A percentile compares a stretch with the other conserved stretches of the same genome.
These are phyloP conservation scores for Sinohyriopsis cumingii DNA, from an alignment of 2,888 invertebrate species.

Conservation along the genomic window DNA sequence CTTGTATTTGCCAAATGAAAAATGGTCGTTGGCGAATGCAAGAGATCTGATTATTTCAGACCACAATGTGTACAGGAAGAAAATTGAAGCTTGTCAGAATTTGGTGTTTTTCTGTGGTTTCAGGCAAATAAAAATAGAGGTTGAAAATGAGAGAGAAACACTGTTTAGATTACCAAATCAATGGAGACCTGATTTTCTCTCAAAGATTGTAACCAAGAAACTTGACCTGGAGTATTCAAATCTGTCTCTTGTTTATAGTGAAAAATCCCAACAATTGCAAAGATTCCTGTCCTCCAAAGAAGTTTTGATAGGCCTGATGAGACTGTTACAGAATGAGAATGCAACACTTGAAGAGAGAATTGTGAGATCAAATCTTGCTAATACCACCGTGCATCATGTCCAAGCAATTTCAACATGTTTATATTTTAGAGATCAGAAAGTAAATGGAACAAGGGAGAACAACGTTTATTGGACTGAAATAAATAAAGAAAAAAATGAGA, in stretches of 20 bases:
- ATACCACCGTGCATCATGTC: too few relatives aligned
- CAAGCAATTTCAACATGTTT: too few relatives aligned
- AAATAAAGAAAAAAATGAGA: too few relatives aligned
- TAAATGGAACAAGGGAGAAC: too few relatives aligned
- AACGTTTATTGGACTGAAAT: too few relatives aligned
- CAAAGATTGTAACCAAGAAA: conserved; percentile 35
- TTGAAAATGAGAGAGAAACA: conserved; percentile 7
- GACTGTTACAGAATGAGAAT: conserved; percentile 11
- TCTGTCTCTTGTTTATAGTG: background rate
- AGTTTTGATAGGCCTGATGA: conserved; percentile 10
- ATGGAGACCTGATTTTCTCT: conserved; percentile 36
- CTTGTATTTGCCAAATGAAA: conserved; percentile 16
- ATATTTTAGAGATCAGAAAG: too few relatives aligned
- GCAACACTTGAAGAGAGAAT: background rate
- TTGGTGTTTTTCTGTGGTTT: conserved; percentile 22
- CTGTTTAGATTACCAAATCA: conserved; percentile 26
- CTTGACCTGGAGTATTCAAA: conserved; percentile 13
- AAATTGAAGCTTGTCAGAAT: conserved; percentile 5
- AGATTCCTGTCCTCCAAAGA: conserved; percentile 1
- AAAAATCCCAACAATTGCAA: background rate
- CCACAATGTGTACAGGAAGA: conserved; percentile 11
- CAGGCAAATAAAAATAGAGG: conserved; percentile 4
- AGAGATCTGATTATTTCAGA: conserved; percentile 20
- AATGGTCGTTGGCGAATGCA: conserved; percentile 11
- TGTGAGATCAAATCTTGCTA: too few relatives aligned